phyloP scores from a whole-genome alignment of 2,113 vertebrate genomes.

The Neolamprologus longior region DNA sequence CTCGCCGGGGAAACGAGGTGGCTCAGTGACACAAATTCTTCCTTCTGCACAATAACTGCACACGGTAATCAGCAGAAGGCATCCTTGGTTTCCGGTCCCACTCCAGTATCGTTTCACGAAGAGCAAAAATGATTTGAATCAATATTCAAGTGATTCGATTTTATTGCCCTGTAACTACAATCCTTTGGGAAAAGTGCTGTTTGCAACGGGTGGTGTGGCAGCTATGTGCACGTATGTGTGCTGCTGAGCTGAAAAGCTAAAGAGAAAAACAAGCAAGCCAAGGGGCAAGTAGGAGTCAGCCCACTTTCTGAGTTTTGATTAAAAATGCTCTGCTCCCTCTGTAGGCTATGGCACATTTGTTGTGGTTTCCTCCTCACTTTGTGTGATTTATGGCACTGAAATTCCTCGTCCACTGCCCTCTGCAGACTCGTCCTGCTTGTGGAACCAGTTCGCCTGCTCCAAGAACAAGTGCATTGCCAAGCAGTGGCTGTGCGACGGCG shows the following conservation, averaged over 20 bases:
- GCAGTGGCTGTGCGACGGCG: constrained; percentile 94
- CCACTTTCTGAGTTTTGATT: constrained; percentile 43
- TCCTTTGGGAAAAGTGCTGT: not conserved
- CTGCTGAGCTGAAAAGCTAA: not conserved
- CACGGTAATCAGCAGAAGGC: not conserved
- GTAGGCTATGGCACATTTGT: not conserved
- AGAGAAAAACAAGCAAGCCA: not conserved
- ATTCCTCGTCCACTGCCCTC: not conserved
- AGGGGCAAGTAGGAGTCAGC: constrained; percentile 1
- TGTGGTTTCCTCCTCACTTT: constrained; percentile 21
- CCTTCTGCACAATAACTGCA: constrained; percentile 10
- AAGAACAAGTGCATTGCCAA: constrained; percentile 93
- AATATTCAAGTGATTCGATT: not conserved
- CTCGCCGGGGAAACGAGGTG: constrained; percentile 33
- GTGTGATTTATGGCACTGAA: constrained; percentile 48
- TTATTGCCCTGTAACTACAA: not conserved
- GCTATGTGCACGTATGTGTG: not conserved
- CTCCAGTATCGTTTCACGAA: not conserved
- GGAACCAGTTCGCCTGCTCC: constrained; percentile 97
- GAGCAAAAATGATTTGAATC: not conserved
- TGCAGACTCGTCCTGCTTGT: constrained; percentile 90
- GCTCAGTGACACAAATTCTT: constrained; percentile 29
- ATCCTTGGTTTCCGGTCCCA: not conserved
- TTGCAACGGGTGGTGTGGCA: not conserved
- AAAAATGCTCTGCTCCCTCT: constrained; percentile 10